Conservation (phyloP, 2,888 invertebrate species). For the Mythimna albipuncta region DNA sequence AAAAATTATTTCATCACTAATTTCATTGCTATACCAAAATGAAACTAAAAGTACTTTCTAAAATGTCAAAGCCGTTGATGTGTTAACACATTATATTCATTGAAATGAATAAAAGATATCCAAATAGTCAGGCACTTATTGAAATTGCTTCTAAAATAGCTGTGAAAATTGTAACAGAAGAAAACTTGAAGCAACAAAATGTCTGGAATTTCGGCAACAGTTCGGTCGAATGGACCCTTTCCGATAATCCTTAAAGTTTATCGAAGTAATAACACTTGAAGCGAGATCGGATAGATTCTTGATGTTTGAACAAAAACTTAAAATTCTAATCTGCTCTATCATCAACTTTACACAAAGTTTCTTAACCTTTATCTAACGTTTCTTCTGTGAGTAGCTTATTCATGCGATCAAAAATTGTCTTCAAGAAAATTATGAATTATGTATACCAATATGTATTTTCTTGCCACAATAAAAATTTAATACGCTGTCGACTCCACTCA, state of each 20-base stretch:
- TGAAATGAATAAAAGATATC: neutral
- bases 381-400: slow-evolving; percentile 5
- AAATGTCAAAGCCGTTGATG: neutral
- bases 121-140: slow-evolving; percentile 11
- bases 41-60: neutral
- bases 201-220: slow-evolving; percentile 21
- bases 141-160: slow-evolving; percentile 31
- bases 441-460: too few species aligned
- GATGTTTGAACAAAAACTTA: slow-evolving; percentile 34
- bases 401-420: neutral
- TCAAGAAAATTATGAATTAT: neutral
- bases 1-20: neutral
- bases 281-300: slow-evolving; percentile 23
- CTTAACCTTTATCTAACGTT: slow-evolving; percentile 9
- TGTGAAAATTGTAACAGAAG: slow-evolving; percentile 24
- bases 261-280: slow-evolving; percentile 50
- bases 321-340: slow-evolving; percentile 27
- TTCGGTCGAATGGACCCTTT: slow-evolving; percentile 26
- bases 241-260: slow-evolving; percentile 40
- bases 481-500: slow-evolving; percentile 16
- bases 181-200: slow-evolving; percentile 33
- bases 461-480: too few species aligned
- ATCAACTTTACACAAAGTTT: slow-evolving; percentile 10
- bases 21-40: neutral
- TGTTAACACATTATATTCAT: neutral